Evolutionary conservation across 2,888 invertebrate genomes (phyloP), one percentile per base, ranked within the genome.

Genomic region (Neoitamus cyanurus): DNA sequence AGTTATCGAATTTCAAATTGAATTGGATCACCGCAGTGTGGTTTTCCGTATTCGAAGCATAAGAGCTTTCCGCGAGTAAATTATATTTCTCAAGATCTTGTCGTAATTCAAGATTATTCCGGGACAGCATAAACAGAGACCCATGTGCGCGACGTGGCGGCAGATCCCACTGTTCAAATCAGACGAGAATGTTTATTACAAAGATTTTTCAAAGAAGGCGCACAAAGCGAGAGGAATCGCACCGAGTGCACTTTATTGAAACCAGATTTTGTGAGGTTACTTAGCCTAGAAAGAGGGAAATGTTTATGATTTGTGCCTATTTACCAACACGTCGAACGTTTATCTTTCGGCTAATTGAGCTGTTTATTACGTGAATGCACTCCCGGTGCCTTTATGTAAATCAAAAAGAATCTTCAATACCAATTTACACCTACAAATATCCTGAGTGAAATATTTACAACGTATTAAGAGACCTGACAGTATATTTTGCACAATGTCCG

Each of bases 291-390:
- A 36, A 34, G 7, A 20, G 36, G 20, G n/a, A 73, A n/a, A 34
- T 73, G 20, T 73, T 73, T 34, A 73, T 73, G 73, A 73, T 37
- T 73, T 58, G 58, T 58, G 58, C 7, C 58, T 58, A 58, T 25
- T 58, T 20, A 25, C 58, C 58, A 25, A 58, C 25, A 58, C 58
- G 58, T 58, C 25, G 20, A 58, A 58, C 58, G 58, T 58, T 58
- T 58, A 58, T 20, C 58, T 48, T 48, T 15, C n/a, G n/a, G 15
- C 20, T 58, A 58, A 58, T 58, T 58, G 58, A 9, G 25, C 7
- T 58, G 58, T 25, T 58, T 58, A 58, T 58, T 58, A 58, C 58
- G 7, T 15, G 37, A 9, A 31, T 34, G n/a, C 31, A 73, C 36
- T 73, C 34, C n/a, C 15, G 15, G 34, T n/a, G 31, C 6, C 20